A percentile compares a stretch with the other conserved stretches of the same genome.
Conservation (phyloP, 2,797 vertebrate genomes). For the Clarias pachynema region DNA sequence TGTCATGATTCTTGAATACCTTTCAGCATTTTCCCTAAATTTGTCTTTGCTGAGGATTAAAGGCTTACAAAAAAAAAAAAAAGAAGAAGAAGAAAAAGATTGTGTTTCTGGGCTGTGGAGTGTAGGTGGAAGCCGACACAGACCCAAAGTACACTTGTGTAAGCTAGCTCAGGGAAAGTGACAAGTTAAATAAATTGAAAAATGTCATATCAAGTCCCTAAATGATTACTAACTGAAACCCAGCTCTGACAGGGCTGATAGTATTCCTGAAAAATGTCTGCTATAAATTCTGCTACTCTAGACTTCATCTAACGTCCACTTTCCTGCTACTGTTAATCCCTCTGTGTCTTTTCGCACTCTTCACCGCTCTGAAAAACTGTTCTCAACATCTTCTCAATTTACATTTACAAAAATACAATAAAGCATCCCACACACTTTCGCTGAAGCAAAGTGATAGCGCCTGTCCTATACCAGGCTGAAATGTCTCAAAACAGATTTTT, state of each 20-base stretch:
- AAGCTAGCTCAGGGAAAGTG: conserved; percentile 8
- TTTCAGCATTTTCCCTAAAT: no score
- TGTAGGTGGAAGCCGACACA: neutral
- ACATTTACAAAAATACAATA: conserved; percentile 4
- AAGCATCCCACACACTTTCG: neutral
- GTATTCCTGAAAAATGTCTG: neutral
- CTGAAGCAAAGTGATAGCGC: conserved; percentile 1
- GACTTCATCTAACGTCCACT: neutral
- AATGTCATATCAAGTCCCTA: conserved; percentile 9
- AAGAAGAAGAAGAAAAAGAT: neutral
- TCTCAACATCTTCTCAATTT: conserved; percentile 11
- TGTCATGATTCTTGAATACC: neutral
- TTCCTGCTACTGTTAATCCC: neutral
- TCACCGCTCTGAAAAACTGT: neutral
- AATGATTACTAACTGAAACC: conserved; percentile 32
- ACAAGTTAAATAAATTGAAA: conserved; percentile 32
- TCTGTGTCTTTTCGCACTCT: neutral
- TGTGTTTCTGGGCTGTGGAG: neutral
- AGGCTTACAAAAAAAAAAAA: neutral
- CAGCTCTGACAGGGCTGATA: conserved; percentile 2
- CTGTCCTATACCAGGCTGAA: neutral
- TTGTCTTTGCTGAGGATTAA: neutral
- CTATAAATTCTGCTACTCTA: conserved; percentile 23
- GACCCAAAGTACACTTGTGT: neutral
- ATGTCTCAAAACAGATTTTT: neutral